A percentile compares a stretch with the other conserved stretches of the same genome.
These are phyloP conservation scores for Charanyca ferruginea DNA, from an alignment of 2,888 invertebrate species.

Conservation along the genomic window DNA sequence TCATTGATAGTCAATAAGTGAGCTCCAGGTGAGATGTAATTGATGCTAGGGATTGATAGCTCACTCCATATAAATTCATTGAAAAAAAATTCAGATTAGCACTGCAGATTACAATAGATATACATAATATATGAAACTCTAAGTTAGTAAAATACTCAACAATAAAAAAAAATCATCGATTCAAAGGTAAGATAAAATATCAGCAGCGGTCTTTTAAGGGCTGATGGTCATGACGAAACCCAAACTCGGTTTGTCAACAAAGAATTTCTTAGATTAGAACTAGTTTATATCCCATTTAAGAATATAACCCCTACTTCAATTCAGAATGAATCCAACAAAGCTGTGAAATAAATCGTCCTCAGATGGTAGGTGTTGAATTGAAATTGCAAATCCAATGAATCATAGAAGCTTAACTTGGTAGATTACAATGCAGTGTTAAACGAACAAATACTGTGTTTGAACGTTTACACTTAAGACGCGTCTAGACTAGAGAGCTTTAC, in stretches of 20 bases:
- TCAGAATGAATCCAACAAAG: constrained; percentile 2
- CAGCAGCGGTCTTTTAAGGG: too few relatives aligned
- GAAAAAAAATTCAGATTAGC: too few relatives aligned
- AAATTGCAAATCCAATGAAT: constrained; percentile 52
- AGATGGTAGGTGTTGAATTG: constrained; percentile 47
- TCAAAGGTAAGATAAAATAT: too few relatives aligned
- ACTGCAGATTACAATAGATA: too few relatives aligned
- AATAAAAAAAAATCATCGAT: too few relatives aligned
- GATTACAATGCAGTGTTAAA: constrained; percentile 40
- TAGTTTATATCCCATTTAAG: background rate
- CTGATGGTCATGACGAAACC: too few relatives aligned
- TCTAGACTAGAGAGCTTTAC: constrained; percentile 22
- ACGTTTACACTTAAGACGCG: constrained; percentile 17
- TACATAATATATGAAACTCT: too few relatives aligned
- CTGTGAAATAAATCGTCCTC: constrained; percentile 23
- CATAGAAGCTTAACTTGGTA: constrained; percentile 36
- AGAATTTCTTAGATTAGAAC: background rate
- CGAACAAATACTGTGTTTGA: constrained; percentile 10
- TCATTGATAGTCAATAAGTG: background rate
- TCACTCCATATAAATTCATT: too few relatives aligned
- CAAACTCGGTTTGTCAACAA: too few relatives aligned
- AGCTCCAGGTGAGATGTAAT: background rate
- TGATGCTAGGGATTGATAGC: too few relatives aligned
- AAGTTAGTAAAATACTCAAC: too few relatives aligned
- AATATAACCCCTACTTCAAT: background rate